phyloP scores from a whole-genome alignment of 2,797 vertebrate species.

The Labroides dimidiatus region DNA sequence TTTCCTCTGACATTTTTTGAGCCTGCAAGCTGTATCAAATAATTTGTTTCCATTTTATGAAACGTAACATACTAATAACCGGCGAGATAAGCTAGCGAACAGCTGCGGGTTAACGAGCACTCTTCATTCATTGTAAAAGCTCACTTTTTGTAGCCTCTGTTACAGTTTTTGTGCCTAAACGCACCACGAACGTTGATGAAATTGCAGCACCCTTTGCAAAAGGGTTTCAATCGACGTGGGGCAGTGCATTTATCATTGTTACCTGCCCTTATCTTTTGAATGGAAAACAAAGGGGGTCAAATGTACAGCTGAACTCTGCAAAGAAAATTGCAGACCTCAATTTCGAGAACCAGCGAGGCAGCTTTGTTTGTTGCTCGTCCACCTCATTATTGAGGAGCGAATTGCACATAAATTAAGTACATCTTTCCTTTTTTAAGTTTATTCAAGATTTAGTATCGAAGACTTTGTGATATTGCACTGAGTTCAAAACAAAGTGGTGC shows the following conservation, averaged over 20 bases:
- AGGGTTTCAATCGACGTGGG: conserved; percentile 9
- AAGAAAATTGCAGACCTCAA: conserved; percentile 6
- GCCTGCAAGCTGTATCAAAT: conserved; percentile 33
- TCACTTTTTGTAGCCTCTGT: conserved; percentile 67
- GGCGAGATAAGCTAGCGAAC: conserved; percentile 73
- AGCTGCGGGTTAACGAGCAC: conserved; percentile 36
- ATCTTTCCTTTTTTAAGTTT: no score
- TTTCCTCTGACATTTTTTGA: conserved; percentile 7
- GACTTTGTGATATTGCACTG: conserved; percentile 30
- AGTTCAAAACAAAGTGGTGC: conserved; percentile 29
- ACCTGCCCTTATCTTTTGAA: conserved; percentile 32
- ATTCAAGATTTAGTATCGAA: no score
- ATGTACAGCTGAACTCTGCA: conserved; percentile 47
- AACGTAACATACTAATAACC: conserved; percentile 70
- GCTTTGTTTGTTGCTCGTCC: conserved; percentile 13
- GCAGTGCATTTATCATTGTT: conserved; percentile 16
- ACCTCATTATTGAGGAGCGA: no score
- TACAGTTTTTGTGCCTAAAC: conserved; percentile 20
- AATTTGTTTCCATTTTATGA: conserved; percentile 74
- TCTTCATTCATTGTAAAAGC: conserved; percentile 70
- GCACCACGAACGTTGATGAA: conserved; percentile 27
- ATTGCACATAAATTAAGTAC: no score
- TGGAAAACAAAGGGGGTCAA: conserved; percentile 57
- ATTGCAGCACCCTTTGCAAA: conserved; percentile 39
- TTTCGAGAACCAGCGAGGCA: conserved; percentile 29